phyloP scores from a whole-genome alignment of 2,113 vertebrate species.

The Lampris incognitus region DNA sequence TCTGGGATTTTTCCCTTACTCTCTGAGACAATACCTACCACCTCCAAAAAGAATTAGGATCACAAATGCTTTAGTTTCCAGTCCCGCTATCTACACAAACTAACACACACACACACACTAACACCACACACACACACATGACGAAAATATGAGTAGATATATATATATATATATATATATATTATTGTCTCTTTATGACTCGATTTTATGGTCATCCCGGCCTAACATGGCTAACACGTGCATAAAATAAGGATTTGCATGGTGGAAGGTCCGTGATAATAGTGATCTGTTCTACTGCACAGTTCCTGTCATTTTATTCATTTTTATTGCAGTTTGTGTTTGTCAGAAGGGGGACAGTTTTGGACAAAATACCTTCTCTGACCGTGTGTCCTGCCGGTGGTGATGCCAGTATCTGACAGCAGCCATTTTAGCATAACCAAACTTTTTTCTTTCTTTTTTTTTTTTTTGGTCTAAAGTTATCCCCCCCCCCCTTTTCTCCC shows the following conservation, averaged over 20 bases:
- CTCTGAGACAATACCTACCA: too few relatives aligned
- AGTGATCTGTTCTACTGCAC: background rate
- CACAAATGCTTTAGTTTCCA: too few relatives aligned
- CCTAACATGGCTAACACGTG: background rate
- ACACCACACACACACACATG: too few relatives aligned
- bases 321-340: background rate
- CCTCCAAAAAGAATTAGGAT: too few relatives aligned
- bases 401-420: conserved; percentile 25
- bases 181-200: background rate
- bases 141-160: too few relatives aligned
- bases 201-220: background rate
- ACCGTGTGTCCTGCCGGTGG: conserved; percentile 2
- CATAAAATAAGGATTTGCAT: background rate
- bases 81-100: too few relatives aligned
- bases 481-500: too few relatives aligned
- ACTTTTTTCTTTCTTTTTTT: too few relatives aligned
- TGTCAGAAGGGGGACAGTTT: conserved; percentile 1
- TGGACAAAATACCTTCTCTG: background rate
- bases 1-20: too few relatives aligned
- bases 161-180: too few relatives aligned
- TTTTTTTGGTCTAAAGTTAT: too few relatives aligned
- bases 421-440: conserved; percentile 4
- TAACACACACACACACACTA: too few relatives aligned
- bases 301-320: background rate
- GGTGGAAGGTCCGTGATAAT: background rate